Base-by-base conservation (phyloP, 2,113 vertebrate species). In the Neopipo cinnamomea region DNA sequence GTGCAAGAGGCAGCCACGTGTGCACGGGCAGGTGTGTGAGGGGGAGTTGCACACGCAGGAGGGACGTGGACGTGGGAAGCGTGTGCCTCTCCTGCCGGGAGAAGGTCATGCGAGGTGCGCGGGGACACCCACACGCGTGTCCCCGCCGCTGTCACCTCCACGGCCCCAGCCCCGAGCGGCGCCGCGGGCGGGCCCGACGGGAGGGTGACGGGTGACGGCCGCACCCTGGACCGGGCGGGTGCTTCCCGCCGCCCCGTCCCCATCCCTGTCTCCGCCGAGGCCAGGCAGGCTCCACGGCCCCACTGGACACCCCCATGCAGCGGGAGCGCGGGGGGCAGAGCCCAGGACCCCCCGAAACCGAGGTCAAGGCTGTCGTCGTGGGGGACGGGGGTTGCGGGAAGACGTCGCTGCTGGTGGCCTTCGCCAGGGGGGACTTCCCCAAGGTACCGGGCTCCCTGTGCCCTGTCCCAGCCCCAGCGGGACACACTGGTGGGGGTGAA, bases 371-470 rank as follows among this genome's bases (percentile, higher is more conserved):
- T 25, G 98, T 98, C 58, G 25, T 98, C 19, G 98, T 98, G 41
- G 98, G 98, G 70, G 98, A 98, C n/a, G 98, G 98, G 14, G 97
- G 97, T 92, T 98, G 98, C 85, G 97, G 98, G 88, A 98, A 98
- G 96, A 98, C 98, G 4, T 98, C 97, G 1, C 95, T 98, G 96
- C 96, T 98, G 88, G 59, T 97, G 96, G 96, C 96, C 73, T 98
- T 98, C 12, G 93, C 96, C 59, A 72, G 31, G 0, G 97, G 98
- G 22, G 75, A 89, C 70, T 98, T 98, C 90, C 97, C 97, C 35
- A 96, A 98, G 97, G 98, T 97, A 94, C 79, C 10, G 17, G 8
- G 5, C 19, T 8, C 18, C 1, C 23, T 5, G 70, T 41, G 12
- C 15, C 52, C 47, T 8, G 31, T 18, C 6, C 17, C 72, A 27